A percentile compares a stretch with the other conserved stretches of the same genome.
Evolutionary conservation across 2,113 vertebrate species (phyloP).

Genomic region (Gorsachius goisagi): DNA sequence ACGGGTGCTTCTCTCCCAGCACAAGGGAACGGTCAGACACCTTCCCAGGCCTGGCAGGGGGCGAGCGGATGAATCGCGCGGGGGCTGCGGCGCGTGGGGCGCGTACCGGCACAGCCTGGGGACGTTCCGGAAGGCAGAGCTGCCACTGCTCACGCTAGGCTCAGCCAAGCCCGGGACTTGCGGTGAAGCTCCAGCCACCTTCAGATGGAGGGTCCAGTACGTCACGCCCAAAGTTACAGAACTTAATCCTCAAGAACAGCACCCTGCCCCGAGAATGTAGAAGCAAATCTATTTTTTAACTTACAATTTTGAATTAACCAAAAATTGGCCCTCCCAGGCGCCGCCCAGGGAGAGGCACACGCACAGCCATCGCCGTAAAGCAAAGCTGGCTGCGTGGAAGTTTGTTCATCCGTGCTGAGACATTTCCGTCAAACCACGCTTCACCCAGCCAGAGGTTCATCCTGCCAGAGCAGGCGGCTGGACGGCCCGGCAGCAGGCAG

Average conservation of each 20-base stretch:
- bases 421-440: slow-evolving; percentile 7
- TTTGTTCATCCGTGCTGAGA: slow-evolving; percentile 30
- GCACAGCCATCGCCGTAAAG: background rate
- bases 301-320: background rate
- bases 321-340: background rate
- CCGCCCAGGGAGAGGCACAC: background rate
- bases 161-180: background rate
- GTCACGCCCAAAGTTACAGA: background rate
- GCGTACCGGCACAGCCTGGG: background rate
- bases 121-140: background rate
- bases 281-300: background rate
- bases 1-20: background rate
- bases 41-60: background rate
- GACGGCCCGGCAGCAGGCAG: background rate
- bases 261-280: background rate
- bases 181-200: background rate
- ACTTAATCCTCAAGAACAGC: background rate
- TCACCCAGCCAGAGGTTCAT: background rate
- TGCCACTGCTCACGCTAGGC: background rate
- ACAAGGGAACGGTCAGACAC: background rate
- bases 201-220: background rate
- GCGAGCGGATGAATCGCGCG: rapidly evolving
- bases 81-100: background rate
- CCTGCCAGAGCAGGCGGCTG: slow-evolving; percentile 30
- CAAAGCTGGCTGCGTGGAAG: background rate